Base-by-base conservation (phyloP, 2,888 invertebrate genomes). In the Tipula confusa region DNA sequence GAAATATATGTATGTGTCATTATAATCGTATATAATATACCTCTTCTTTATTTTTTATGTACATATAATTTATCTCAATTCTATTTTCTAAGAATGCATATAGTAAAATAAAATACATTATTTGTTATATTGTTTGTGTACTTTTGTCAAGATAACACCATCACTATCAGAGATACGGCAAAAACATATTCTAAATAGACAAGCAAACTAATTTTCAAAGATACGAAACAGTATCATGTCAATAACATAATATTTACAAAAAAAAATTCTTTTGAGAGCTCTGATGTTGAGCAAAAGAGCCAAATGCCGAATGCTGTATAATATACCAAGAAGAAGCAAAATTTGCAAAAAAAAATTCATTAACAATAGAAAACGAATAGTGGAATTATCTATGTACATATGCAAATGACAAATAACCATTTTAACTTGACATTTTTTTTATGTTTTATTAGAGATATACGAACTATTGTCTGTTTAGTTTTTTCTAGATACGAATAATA, bases 371-470 rank as follows among this genome's bases (percentile, higher is more conserved):
- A 64, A 64, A 64, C 64, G 64, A 64, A 64, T 64, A 64, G 24
- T 64, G 64, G 64, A 64, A 64, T 64, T 24, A 64, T 64, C 64
- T 64, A 64, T 64, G 64, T 64, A 64, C 64, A 24, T 64, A 64
- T 64, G 64, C 64, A 64, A 64, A 64, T 64, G 64, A 64, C 64
- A 64, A 64, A 64, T 64, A 64, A 64, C 64, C 64, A 64, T 64
- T 64, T 64, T 64, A 24, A 64, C 64, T 64, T 64, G 64, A 64
- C 64, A 24, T 24, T 64, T 64, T 13, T 38, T 13, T 6, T 33
- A 33, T 33, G 6, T 64, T 64, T 64, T 64, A 64, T 64, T 64
- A 64, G 24, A 64, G 9, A 64, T 64, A 64, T 24, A 64, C 24
- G 64, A 64, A 64, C 64, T 64, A 64, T 64, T 64, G 64, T 64